Evolutionary conservation across 2,797 vertebrate genomes (phyloP), one percentile per base, ranked within the genome.

Genomic region (Dendrocincla tyrannina): DNA sequence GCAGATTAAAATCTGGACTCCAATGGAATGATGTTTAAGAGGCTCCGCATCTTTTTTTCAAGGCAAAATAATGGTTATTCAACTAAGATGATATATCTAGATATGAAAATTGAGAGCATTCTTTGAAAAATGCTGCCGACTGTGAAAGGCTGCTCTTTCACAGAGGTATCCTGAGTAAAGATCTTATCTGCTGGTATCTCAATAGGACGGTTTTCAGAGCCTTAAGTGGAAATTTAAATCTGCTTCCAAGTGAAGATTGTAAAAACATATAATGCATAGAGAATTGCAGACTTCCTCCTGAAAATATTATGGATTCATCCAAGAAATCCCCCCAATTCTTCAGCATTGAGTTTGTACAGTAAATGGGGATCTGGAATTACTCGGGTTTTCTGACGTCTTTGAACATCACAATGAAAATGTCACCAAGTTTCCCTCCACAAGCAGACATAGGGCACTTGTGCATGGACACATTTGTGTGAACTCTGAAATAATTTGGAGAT

Each of bases 21-120:
- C 92, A 89, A 66, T 41, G 70, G 95, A 94, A 95, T 84, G 93
- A 88, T 95, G 95, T 88, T 96, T 94, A 97, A 96, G 95, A 97
- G 95, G 76, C 93, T 97, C 82, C 0, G 1, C 44, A 35, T 80
- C 88, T 89, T 95, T 96, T 94, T 91, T 97, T 92, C 70, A 96
- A 97, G 92, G 89, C 83, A 96, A 98, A 97, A 95, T 97, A 94
- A 96, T 96, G 86, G 94, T 97, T 98, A 97, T 97, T 97, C 96
- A 96, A 94, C 89, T 94, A 86, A 96, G 93, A 91, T 96, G 98
- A 95, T 96, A 97, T 46, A 96, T 87, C 39, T 80, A 96, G 96
- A 97, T 97, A 96, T 73, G 96, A 97, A 98, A 97, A 97, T 96
- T 82, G 91, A 97, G 91, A 95, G 91, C 90, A 94, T 96, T 97